phyloP scores from a whole-genome alignment of 2,113 vertebrate species.

The Pluvianellus socialis region DNA sequence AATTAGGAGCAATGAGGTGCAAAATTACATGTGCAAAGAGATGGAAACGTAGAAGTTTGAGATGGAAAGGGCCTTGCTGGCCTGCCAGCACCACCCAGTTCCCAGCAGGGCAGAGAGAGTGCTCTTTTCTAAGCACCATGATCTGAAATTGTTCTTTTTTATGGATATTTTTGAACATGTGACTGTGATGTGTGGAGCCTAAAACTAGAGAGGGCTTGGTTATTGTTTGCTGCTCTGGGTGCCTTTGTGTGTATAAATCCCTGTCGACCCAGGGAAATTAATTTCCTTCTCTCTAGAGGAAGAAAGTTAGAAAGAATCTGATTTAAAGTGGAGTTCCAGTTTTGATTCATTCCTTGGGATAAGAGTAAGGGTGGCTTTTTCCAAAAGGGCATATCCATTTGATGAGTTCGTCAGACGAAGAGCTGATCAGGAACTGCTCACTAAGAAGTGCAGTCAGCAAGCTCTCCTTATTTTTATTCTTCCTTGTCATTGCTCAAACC shows the following conservation, averaged over 20 bases:
- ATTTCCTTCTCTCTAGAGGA: neutral
- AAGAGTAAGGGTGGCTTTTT: neutral
- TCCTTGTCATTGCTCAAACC: neutral
- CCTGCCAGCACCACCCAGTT: neutral
- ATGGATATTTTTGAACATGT: neutral
- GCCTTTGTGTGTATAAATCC: neutral
- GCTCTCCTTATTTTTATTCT: neutral
- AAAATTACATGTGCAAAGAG: conserved; percentile 49
- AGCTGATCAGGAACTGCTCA: neutral
- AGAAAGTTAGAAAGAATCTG: neutral
- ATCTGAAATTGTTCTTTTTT: neutral
- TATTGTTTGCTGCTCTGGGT: neutral
- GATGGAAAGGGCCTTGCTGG: neutral
- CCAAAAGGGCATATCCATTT: neutral
- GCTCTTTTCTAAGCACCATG: neutral
- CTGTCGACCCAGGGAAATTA: neutral
- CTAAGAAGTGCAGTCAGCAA: neutral
- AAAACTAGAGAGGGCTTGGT: neutral
- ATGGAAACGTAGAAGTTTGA: neutral
- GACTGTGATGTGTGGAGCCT: neutral
- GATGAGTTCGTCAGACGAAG: neutral
- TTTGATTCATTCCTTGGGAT: neutral
- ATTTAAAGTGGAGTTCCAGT: neutral
- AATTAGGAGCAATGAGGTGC: conserved; percentile 60
- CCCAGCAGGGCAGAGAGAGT: neutral